phyloP scores from a whole-genome alignment of 2,888 invertebrate species.

The Orthosia gracilis region DNA sequence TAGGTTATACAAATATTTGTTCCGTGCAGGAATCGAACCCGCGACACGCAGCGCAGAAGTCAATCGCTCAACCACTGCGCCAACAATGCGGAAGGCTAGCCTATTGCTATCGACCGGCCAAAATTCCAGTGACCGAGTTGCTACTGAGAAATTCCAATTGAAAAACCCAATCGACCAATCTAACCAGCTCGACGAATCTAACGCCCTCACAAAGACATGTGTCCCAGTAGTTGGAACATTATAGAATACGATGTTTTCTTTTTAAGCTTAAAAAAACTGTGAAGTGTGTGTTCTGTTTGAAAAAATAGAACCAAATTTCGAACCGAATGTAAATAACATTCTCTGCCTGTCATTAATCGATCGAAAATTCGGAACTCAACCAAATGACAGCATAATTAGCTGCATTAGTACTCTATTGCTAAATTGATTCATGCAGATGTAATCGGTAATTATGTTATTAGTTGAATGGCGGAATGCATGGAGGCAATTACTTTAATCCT shows the following conservation, averaged over 20 bases:
- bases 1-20: too few relatives aligned
- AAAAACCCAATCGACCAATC: too few relatives aligned
- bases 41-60: too few relatives aligned
- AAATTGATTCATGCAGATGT: constrained; percentile 26
- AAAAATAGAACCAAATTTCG: neutral
- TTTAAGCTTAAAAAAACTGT: neutral
- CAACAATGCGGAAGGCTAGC: too few relatives aligned
- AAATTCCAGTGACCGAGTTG: too few relatives aligned
- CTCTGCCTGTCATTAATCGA: neutral
- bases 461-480: constrained; percentile 48
- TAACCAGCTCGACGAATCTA: too few relatives aligned
- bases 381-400: constrained; percentile 20
- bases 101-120: too few relatives aligned
- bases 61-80: too few relatives aligned
- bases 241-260: neutral
- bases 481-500: constrained; percentile 33
- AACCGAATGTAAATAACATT: neutral
- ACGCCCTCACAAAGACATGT: neutral
- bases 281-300: too few relatives aligned
- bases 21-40: too few relatives aligned
- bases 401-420: constrained; percentile 7
- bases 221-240: neutral
- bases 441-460: constrained; percentile 53
- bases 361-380: neutral
- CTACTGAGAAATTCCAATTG: too few relatives aligned